These are phyloP conservation scores for Troglohyphantes excavatus DNA, from an alignment of 2,888 invertebrate genomes.

Conservation along the genomic window DNA sequence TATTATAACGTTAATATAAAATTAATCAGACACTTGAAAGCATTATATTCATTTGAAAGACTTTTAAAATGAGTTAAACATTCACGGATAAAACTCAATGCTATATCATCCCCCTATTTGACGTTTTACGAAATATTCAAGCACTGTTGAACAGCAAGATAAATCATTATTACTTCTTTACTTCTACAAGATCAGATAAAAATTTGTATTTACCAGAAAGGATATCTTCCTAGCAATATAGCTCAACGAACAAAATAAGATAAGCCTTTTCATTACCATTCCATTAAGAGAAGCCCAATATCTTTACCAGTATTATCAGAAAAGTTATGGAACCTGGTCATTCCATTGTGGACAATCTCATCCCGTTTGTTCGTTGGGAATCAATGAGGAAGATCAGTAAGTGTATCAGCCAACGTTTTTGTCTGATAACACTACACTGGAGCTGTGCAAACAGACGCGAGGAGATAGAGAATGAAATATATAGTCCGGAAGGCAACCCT, in stretches of 20 bases:
- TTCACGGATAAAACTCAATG: too few relatives aligned
- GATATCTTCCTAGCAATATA: not conserved
- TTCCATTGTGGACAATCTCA: not conserved
- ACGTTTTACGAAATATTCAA: too few relatives aligned
- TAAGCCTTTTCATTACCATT: conserved; percentile 3
- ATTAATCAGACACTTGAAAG: too few relatives aligned
- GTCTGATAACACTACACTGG: conserved; percentile 11
- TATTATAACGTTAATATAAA: too few relatives aligned
- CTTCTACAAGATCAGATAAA: not conserved
- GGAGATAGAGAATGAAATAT: conserved; percentile 7
- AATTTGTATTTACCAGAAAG: not conserved
- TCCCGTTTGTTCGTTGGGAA: not conserved
- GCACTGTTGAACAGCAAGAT: too few relatives aligned
- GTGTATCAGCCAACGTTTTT: conserved; percentile 9
- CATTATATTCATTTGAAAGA: too few relatives aligned
- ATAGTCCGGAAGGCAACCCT: conserved; percentile 15
- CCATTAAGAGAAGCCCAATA: not conserved
- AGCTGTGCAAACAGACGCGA: not conserved
- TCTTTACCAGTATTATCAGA: not conserved
- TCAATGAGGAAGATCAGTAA: conserved; percentile 25
- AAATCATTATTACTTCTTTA: not conserved
- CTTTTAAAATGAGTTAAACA: too few relatives aligned
- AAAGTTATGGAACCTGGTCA: not conserved
- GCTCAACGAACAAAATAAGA: not conserved
- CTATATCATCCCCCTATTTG: too few relatives aligned